Base-by-base conservation (phyloP, 2,888 invertebrate species). In the Catocala sponsa region DNA sequence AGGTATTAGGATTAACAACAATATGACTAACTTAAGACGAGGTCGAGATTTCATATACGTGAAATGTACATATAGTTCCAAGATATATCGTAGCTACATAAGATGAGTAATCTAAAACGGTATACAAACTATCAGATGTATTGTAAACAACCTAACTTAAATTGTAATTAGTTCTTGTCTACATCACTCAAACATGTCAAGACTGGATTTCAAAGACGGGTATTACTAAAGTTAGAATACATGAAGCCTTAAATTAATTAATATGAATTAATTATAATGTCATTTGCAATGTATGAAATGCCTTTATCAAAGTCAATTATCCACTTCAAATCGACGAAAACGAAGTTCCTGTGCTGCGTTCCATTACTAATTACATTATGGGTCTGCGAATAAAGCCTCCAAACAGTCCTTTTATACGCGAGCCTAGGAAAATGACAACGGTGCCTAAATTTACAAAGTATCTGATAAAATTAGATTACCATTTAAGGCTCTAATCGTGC, bases 301-400 rank as follows among this genome's bases (percentile, higher is more conserved):
- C 63, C 58, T 58, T 46, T 49, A 25, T 49, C 55, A 56, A 55
- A 55, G 41, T 55, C 38, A 55, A 59, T 59, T 64, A 59, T 72
- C 47, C 52, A 65, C 61, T 64, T 66, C 50, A 42, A 58, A 68
- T 70, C 54, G 62, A 63, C 48, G 56, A 68, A 54, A 58, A 55
- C 33, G 49, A 66, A 62, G 55, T 70, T 63, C 55, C 51, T 47
- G 41, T 59, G 65, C 10, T 61, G 59, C 54, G 72, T 65, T 62
- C 58, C 68, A 65, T 65, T 70, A 64, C 50, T 74, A 74, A 74
- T 74, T 68, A 65, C 55, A 68, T 71, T 64, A 64, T 61, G 59
- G 58, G 59, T 57, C 51, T 47, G 46, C 48, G 63, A 58, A 70
- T 65, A 65, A 59, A 66, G 60, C 58, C 65, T 62, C 44, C 13